Percentiles rank a stretch among this genome's conserved stretches.
These are phyloP conservation scores for Aphodius sticticus DNA, from an alignment of 2,888 invertebrate genomes.

Conservation along the genomic window DNA sequence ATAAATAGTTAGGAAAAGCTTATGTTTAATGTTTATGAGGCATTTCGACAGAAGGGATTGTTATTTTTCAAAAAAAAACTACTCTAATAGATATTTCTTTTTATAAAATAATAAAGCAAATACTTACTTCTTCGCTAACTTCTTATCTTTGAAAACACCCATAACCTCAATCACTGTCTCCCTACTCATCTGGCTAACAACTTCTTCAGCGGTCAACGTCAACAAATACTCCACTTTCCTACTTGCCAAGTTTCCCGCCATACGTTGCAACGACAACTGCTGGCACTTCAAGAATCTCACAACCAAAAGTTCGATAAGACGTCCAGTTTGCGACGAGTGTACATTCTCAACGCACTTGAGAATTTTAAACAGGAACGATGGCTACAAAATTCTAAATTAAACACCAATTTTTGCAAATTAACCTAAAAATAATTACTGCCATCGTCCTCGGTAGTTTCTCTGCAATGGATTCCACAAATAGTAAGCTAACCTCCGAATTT, in stretches of 20 bases:
- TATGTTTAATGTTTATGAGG: too few relatives aligned
- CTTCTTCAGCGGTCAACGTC: constrained; percentile 67
- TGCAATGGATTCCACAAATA: constrained; percentile 76
- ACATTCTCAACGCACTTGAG: constrained; percentile 74
- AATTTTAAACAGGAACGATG: constrained; percentile 73
- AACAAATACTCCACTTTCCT: constrained; percentile 74
- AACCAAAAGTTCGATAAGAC: constrained; percentile 69
- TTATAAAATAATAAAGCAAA: too few relatives aligned
- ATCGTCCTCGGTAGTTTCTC: constrained; percentile 68
- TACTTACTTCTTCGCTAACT: constrained; percentile 68
- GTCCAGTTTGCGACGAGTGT: constrained; percentile 75
- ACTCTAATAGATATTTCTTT: too few relatives aligned
- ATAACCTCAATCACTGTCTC: constrained; percentile 75
- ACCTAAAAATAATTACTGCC: constrained; percentile 47
- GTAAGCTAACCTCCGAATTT: constrained; percentile 72
- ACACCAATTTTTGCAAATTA: background rate
- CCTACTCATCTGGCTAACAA: constrained; percentile 70
- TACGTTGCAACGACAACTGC: constrained; percentile 71
- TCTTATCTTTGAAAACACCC: constrained; percentile 66
- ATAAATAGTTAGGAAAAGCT: too few relatives aligned
- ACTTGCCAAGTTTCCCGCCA: constrained; percentile 77
- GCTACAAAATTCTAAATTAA: constrained; percentile 59
- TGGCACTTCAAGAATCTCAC: constrained; percentile 72
- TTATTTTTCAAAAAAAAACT: too few relatives aligned
- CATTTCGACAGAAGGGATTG: too few relatives aligned